phyloP scores from a whole-genome alignment of 2,797 vertebrate species.

The Malacoctenus gilli region DNA sequence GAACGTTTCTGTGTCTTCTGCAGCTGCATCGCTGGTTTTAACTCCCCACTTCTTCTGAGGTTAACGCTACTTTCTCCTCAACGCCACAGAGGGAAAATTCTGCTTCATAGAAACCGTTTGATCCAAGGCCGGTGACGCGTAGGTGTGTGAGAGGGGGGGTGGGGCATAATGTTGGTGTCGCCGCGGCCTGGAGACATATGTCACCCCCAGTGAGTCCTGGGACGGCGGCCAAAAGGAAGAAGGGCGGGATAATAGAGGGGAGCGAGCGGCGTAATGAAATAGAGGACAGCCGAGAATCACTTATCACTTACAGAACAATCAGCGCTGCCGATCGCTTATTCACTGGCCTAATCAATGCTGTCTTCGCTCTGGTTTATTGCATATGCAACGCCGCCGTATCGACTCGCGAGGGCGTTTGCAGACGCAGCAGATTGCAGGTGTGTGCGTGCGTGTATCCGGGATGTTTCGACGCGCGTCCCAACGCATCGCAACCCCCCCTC shows the following conservation, averaged over 20 bases:
- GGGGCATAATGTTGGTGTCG: constrained; percentile 65
- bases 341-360: constrained; percentile 71
- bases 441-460: constrained; percentile 8
- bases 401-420: constrained; percentile 50
- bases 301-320: constrained; percentile 75
- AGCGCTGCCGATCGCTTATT: constrained; percentile 65
- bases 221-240: constrained; percentile 64
- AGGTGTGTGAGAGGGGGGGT: constrained; percentile 55
- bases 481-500: constrained; percentile 32
- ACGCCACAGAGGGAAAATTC: background rate
- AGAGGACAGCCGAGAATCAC: constrained; percentile 59
- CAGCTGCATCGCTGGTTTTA: constrained; percentile 28
- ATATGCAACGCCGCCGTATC: constrained; percentile 66
- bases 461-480: constrained; percentile 32
- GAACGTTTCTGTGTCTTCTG: constrained; percentile 18
- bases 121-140: constrained; percentile 51
- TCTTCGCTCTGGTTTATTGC: constrained; percentile 68
- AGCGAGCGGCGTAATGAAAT: constrained; percentile 63
- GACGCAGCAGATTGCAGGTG: constrained; percentile 47
- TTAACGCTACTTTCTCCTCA: constrained; percentile 12
- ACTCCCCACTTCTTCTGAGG: constrained; percentile 18
- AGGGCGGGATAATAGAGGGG: constrained; percentile 60
- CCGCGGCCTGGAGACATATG: constrained; percentile 67
- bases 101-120: too few relatives aligned
- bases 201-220: constrained; percentile 68